Conservation (phyloP, 2,113 vertebrate species). For the Mastomys coucha region DNA sequence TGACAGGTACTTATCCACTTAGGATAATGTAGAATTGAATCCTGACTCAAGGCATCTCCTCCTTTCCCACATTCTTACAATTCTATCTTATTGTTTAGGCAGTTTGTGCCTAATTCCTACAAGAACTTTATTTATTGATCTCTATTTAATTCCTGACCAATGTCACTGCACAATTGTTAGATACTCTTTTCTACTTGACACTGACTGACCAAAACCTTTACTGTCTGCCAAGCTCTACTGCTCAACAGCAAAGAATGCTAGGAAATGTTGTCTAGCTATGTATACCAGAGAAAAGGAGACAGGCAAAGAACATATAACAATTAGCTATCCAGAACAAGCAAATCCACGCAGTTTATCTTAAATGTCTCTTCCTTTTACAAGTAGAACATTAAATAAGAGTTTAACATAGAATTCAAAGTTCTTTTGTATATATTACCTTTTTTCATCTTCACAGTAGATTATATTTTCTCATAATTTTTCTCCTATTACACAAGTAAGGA, state of each 20-base stretch:
- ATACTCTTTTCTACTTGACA: not conserved
- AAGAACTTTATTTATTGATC: not conserved
- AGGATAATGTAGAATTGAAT: not conserved
- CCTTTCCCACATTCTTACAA: not conserved
- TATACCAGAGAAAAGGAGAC: not conserved
- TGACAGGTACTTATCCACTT: not conserved
- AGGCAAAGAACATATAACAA: not conserved
- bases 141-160: not conserved
- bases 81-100: not conserved
- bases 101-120: not conserved
- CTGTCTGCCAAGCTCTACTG: not conserved
- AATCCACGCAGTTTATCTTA: not conserved
- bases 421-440: not conserved
- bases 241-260: not conserved
- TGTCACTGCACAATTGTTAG: not conserved
- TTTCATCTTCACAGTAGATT: not conserved
- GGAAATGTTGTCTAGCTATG: not conserved
- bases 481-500: not conserved
- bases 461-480: not conserved
- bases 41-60: not conserved
- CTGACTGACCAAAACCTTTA: not conserved
- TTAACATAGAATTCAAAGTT: not conserved
- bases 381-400: not conserved
- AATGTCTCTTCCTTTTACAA: not conserved
- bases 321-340: not conserved